phyloP scores from a whole-genome alignment of 2,888 invertebrate species.

The Miltochrista miniata region DNA sequence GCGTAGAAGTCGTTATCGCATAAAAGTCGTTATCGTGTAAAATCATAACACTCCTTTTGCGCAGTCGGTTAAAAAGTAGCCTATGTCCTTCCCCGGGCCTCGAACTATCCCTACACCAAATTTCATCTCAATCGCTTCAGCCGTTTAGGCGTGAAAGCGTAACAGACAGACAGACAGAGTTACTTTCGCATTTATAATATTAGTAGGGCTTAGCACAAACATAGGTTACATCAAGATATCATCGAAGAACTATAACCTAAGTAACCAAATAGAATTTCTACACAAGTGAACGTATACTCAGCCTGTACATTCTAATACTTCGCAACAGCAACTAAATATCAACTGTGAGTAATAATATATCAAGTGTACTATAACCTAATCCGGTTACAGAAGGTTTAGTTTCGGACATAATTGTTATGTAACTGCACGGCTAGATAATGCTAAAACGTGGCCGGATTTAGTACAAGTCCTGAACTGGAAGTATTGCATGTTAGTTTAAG shows the following conservation, averaged over 20 bases:
- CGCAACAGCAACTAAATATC: constrained; percentile 29
- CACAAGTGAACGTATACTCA: constrained; percentile 8
- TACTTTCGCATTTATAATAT: too few species aligned
- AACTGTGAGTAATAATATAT: constrained; percentile 5
- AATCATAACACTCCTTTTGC: too few species aligned
- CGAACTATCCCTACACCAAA: too few species aligned
- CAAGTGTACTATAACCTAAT: constrained; percentile 11
- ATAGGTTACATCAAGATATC: constrained; percentile 18
- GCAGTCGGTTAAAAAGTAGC: too few species aligned
- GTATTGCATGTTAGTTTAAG: neutral
- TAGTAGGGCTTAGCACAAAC: neutral
- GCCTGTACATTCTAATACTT: constrained; percentile 32
- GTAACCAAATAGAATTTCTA: constrained; percentile 22
- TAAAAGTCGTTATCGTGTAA: too few species aligned
- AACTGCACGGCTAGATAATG: constrained; percentile 6
- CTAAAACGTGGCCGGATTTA: neutral
- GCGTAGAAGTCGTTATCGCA: too few species aligned
- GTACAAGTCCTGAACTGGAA: neutral
- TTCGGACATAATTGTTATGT: constrained; percentile 21
- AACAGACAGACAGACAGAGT: too few species aligned
- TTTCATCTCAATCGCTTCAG: too few species aligned
- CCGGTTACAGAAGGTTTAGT: neutral
- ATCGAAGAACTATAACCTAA: constrained; percentile 27
- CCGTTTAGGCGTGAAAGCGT: too few species aligned
- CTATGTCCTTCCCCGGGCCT: too few species aligned